These are phyloP conservation scores for Papilio gigon DNA, from an alignment of 2,888 invertebrate genomes.

Conservation along the genomic window DNA sequence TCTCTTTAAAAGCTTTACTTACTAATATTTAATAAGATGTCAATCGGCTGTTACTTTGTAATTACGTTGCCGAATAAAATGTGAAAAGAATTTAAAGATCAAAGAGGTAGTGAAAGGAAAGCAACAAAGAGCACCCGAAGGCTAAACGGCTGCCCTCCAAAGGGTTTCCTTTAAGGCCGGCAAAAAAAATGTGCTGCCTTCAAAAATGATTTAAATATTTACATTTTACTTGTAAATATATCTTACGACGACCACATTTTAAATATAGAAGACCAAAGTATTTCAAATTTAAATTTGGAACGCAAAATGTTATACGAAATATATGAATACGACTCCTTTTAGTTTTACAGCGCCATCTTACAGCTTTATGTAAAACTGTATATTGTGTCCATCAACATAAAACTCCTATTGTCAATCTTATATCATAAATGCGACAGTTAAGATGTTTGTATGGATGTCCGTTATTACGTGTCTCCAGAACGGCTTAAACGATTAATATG, in stretches of 20 bases:
- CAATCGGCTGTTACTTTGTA: not conserved
- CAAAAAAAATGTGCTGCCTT: not conserved
- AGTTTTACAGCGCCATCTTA: not conserved
- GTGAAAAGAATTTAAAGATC: not conserved
- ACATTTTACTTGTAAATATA: not conserved
- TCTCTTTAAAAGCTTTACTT: too few relatives aligned
- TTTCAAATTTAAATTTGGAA: not conserved
- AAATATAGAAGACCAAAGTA: too few relatives aligned
- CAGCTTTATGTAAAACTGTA: constrained; percentile 1
- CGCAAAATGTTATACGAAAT: not conserved
- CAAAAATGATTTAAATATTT: not conserved
- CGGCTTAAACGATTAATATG: too few relatives aligned
- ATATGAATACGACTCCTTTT: not conserved
- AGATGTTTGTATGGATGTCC: too few relatives aligned
- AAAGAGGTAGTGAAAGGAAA: not conserved
- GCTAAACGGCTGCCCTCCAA: not conserved
- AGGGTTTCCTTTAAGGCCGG: not conserved
- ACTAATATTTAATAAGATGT: not conserved
- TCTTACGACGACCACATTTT: too few relatives aligned
- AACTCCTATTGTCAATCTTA: constrained; percentile 8
- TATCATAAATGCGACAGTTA: too few relatives aligned
- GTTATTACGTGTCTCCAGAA: too few relatives aligned
- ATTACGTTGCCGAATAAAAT: not conserved
- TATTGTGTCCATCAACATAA: constrained; percentile 15
- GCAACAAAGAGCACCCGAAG: constrained; percentile 2